Conservation (phyloP, 2,113 vertebrate species). For the Sigmodon hispidus region DNA sequence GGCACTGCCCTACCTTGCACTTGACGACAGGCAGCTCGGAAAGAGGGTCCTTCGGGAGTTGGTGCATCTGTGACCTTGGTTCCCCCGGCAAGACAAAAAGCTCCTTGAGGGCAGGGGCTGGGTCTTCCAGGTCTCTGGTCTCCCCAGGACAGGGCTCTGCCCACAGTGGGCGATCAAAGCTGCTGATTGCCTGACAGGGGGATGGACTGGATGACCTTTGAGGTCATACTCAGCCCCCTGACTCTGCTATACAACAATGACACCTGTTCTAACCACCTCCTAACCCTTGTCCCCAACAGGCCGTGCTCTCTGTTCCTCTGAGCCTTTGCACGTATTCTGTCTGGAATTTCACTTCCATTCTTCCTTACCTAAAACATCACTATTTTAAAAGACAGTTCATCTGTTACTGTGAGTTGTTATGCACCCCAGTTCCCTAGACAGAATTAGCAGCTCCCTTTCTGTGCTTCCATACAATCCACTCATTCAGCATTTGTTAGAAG, state of each 20-base stretch:
- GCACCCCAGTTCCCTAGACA: conserved; percentile 2
- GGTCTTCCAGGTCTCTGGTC: conserved; percentile 81
- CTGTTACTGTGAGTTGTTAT: background rate
- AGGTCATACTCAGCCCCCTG: conserved; percentile 79
- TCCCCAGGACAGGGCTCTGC: conserved; percentile 82
- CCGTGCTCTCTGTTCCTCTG: background rate
- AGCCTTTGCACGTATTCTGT: conserved; percentile 14
- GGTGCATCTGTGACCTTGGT: conserved; percentile 78
- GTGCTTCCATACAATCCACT: background rate
- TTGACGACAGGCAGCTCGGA: conserved; percentile 82
- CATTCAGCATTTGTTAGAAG: conserved; percentile 2
- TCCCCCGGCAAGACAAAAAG: conserved; percentile 80
- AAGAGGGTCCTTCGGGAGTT: conserved; percentile 81
- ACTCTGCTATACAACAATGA: conserved; percentile 66
- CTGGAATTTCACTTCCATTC: conserved; percentile 37
- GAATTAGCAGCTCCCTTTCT: conserved; percentile 28
- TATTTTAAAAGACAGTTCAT: conserved; percentile 13
- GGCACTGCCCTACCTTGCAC: conserved; percentile 82
- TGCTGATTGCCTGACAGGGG: conserved; percentile 82
- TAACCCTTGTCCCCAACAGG: conserved; percentile 45
- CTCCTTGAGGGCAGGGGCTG: conserved; percentile 82
- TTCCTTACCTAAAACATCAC: conserved; percentile 20
- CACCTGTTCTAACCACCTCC: conserved; percentile 32
- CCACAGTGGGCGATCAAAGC: conserved; percentile 82
- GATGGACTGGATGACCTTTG: conserved; percentile 80